Evolutionary conservation across 92 coral and sea anemone genomes (phyloP).

Genomic region (Blastomussa wellsi): DNA sequence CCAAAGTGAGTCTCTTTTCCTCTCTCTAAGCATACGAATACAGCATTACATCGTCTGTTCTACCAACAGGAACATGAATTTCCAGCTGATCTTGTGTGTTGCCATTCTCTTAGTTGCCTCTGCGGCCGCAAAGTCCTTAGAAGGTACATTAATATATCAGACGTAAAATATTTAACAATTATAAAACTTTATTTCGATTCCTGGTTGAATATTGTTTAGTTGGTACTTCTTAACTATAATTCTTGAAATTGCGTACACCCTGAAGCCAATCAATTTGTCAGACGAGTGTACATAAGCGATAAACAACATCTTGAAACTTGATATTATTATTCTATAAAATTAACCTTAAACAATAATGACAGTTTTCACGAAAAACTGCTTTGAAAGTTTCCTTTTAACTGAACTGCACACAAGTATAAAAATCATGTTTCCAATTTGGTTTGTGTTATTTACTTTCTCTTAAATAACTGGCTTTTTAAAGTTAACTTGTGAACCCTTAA

Average conservation of each 20-base stretch:
- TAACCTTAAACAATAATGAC: not conserved
- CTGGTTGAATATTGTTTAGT: too few relatives aligned
- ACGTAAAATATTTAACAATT: too few relatives aligned
- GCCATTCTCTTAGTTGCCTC: constrained; percentile 52
- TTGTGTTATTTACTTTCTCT: not conserved
- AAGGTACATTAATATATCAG: constrained; percentile 1
- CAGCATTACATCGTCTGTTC: not conserved
- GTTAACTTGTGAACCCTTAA: too few relatives aligned
- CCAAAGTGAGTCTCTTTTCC: not conserved
- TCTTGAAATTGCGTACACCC: too few relatives aligned
- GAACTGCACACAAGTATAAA: not conserved
- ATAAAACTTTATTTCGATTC: not conserved
- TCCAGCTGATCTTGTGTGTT: constrained; percentile 45
- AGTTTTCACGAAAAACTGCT: not conserved
- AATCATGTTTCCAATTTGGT: too few relatives aligned
- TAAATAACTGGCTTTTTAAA: not conserved
- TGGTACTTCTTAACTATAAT: too few relatives aligned
- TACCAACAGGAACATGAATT: constrained; percentile 49
- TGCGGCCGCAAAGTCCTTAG: constrained; percentile 61
- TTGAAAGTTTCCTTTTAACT: not conserved
- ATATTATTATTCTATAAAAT: not conserved
- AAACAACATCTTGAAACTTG: too few relatives aligned
- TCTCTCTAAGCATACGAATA: not conserved
- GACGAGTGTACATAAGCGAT: not conserved
- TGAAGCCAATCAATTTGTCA: not conserved